These are phyloP conservation scores for Ptilodon capucinus DNA, from an alignment of 2,888 invertebrate genomes.

Conservation along the genomic window DNA sequence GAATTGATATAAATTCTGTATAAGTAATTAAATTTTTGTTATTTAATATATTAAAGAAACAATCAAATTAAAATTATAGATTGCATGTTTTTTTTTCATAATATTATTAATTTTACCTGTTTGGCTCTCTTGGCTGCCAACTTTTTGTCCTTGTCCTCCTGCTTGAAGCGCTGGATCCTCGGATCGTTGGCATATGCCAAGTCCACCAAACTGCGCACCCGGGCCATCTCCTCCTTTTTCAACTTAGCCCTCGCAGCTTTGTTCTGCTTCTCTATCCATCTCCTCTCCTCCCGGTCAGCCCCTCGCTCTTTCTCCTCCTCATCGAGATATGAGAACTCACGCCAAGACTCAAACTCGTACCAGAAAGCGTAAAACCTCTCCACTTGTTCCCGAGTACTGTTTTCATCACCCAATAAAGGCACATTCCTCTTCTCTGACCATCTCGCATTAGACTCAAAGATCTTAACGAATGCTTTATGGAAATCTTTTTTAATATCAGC, in stretches of 20 bases:
- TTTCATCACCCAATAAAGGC: constrained; percentile 90
- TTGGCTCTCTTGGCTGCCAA: constrained; percentile 94
- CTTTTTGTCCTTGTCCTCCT: constrained; percentile 96
- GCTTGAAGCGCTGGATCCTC: constrained; percentile 94
- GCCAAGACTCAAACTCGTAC: constrained; percentile 99
- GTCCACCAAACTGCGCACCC: constrained; percentile 96
- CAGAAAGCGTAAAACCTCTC: constrained; percentile 98
- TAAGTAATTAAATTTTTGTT: no score
- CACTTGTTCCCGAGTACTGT: constrained; percentile 91
- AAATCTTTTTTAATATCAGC: constrained; percentile 91
- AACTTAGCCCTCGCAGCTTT: constrained; percentile 95
- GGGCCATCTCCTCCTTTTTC: constrained; percentile 98
- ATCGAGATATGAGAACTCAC: constrained; percentile 99
- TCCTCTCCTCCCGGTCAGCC: constrained; percentile 96
- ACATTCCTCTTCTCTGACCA: constrained; percentile 96
- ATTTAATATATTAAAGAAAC: no score
- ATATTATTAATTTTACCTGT: constrained; percentile 69
- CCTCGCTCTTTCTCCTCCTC: constrained; percentile 99
- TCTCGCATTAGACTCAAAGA: constrained; percentile 90
- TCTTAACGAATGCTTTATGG: constrained; percentile 85
- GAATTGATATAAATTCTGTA: constrained; percentile 34
- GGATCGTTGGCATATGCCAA: constrained; percentile 97
- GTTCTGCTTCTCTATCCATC: constrained; percentile 99
- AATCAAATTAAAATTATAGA: no score
- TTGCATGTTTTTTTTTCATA: not conserved